phyloP scores from a whole-genome alignment of 2,113 vertebrate species.

The Dicerorhinus sumatrensis region DNA sequence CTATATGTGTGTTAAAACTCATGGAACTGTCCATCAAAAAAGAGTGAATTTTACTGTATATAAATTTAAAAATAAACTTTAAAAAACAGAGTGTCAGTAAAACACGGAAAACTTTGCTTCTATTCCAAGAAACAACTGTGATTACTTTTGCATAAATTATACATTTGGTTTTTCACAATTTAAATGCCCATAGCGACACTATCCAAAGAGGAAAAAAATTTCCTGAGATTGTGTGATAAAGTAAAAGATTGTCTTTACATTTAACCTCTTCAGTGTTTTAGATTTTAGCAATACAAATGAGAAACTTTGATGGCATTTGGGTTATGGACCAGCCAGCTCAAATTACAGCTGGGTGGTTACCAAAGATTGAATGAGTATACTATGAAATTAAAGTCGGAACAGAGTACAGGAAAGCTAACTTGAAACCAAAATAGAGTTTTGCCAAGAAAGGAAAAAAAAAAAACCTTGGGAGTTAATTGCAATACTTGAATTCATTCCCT shows the following conservation, averaged over 20 bases:
- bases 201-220: neutral
- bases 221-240: neutral
- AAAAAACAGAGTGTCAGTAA: neutral
- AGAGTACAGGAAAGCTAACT: neutral
- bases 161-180: neutral
- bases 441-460: neutral
- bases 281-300: neutral
- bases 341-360: neutral
- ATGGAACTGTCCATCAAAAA: neutral
- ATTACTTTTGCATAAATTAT: neutral
- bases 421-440: neutral
- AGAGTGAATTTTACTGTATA: neutral
- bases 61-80: neutral
- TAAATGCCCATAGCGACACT: neutral
- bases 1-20: neutral
- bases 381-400: neutral
- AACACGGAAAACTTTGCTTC: neutral
- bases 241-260: neutral
- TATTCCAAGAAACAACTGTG: neutral
- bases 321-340: neutral
- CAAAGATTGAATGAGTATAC: neutral
- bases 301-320: neutral
- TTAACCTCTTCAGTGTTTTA: neutral
- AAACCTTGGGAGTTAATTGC: neutral
- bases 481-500: neutral